Conservation (phyloP, 1,140 invertebrate species). For the Rhopalosiphum padi region DNA sequence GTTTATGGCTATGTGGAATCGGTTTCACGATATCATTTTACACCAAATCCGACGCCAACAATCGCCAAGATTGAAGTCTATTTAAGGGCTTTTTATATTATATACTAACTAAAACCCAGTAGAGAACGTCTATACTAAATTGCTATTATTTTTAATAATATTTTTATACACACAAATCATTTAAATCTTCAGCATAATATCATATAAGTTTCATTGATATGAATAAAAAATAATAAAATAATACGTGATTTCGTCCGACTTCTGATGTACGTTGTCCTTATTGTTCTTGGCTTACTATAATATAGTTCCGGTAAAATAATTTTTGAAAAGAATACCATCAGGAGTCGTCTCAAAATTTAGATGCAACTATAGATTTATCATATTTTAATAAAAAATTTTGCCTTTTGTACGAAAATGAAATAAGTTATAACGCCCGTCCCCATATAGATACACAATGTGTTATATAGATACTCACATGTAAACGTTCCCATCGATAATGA, state of each 20-base stretch:
- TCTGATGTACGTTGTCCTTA: not conserved
- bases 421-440: not conserved
- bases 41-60: not conserved
- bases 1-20: not conserved
- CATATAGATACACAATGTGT: not conserved
- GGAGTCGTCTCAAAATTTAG: not conserved
- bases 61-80: not conserved
- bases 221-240: not conserved
- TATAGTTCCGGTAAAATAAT: not conserved
- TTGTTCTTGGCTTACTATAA: not conserved
- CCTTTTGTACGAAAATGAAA: not conserved
- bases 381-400: not conserved
- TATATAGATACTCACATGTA: not conserved
- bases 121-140: not conserved
- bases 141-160: not conserved
- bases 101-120: not conserved
- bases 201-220: not conserved
- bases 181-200: not conserved
- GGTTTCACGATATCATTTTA: not conserved
- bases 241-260: not conserved
- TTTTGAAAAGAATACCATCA: not conserved
- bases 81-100: not conserved
- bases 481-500: not conserved
- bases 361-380: not conserved
- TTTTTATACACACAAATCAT: not conserved